These are phyloP conservation scores for Pandemis cinnamomeana DNA, from an alignment of 2,888 invertebrate genomes.

Conservation along the genomic window DNA sequence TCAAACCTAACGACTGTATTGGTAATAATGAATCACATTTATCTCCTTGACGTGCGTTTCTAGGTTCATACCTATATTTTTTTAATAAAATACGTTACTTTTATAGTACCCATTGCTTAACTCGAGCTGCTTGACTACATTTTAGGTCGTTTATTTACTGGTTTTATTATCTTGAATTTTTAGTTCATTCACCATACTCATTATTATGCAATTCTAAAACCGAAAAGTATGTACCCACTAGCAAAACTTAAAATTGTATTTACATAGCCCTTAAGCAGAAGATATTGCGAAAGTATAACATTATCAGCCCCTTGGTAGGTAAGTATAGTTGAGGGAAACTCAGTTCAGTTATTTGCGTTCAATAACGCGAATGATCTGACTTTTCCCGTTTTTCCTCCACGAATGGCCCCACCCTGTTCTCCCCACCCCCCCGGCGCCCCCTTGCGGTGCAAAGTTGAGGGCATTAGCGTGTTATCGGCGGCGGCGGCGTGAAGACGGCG, in stretches of 20 bases:
- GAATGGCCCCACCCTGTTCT: conserved; percentile 58
- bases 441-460: conserved; percentile 84
- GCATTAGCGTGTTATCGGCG: conserved; percentile 84
- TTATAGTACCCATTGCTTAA: neutral
- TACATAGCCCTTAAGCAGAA: neutral
- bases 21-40: neutral
- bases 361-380: conserved; percentile 81
- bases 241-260: neutral
- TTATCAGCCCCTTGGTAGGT: conserved; percentile 31
- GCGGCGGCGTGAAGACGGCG: conserved; percentile 80
- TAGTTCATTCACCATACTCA: neutral
- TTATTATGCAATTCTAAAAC: neutral
- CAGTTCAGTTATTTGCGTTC: conserved; percentile 81
- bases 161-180: neutral
- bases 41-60: neutral
- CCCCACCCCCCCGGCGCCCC: conserved; percentile 56
- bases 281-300: conserved; percentile 9
- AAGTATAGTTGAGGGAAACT: conserved; percentile 54
- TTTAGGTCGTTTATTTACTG: neutral
- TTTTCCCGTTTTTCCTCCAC: conserved; percentile 80
- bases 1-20: conserved; percentile 25
- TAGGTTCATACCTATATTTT: neutral
- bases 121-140: no score
- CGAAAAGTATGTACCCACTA: neutral
- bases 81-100: no score